Base-by-base conservation (phyloP, 2,888 invertebrate species). In the Phortica okadai region DNA sequence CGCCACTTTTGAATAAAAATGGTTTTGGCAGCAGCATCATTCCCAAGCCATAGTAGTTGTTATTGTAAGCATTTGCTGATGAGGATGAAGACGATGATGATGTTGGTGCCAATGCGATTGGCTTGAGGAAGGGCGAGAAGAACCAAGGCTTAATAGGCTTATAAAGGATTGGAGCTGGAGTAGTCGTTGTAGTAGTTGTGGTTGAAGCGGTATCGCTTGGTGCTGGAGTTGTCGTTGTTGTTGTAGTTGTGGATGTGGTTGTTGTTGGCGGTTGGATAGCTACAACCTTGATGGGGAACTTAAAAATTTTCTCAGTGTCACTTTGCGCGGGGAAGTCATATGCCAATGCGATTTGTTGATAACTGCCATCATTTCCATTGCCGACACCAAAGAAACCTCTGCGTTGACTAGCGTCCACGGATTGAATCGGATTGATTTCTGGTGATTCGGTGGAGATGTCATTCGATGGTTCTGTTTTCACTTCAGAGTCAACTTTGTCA, bases 271-370 rank as follows among this genome's bases (percentile, higher is more conserved):
- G 10, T 11, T 14, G 8, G 50, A 14, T 50, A 6, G 50, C 14
- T 50, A 14, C 14, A 50, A 14, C 14, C 50, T 50, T 50, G 6
- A 50, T 6, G 2, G 50, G 50, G 6, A 50, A 50, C 7, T 59
- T 21, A 59, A 59, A 59, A 7, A 59, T 59, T n/a, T 59, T 59
- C n/a, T 59, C 59, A 59, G 50, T 50, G 50, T 50, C 50, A 33
- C 33, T 33, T 33, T 33, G 33, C 33, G 33, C 1, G 33, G 33
- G 33, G 33, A 33, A 33, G 1, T 33, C 33, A 50, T 11, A 50
- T 14, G 2, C 14, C 50, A 50, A 6, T 6, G 50, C 14, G 50
- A 50, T 50, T 14, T 50, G 10, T 50, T 14, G 8, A 11, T 50
- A 14, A 14, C 6, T 50, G 50, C 50, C 50, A 2, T 50, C 5